Conservation (phyloP, 2,113 vertebrate species). For the Poecilia latipinna region DNA sequence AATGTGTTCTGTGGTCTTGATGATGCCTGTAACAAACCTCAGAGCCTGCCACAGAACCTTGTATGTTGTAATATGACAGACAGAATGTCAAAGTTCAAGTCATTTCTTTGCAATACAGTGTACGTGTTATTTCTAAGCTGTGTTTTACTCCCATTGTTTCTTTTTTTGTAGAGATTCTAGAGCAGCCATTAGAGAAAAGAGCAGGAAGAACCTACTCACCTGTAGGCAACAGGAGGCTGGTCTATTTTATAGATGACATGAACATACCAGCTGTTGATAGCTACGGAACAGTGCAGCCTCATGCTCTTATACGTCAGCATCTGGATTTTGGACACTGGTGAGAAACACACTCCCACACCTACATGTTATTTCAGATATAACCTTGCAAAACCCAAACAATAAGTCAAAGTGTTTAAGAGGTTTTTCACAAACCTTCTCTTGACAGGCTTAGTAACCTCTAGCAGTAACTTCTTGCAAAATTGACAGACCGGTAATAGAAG, state of each 20-base stretch:
- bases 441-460: background rate
- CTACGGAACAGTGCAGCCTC: constrained; percentile 80
- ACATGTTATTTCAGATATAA: background rate
- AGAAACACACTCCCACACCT: constrained; percentile 15
- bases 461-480: background rate
- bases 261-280: constrained; percentile 83
- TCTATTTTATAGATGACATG: constrained; percentile 85
- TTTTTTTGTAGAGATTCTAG: constrained; percentile 77
- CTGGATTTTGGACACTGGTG: constrained; percentile 84
- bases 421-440: background rate
- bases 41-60: background rate
- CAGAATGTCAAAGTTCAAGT: background rate
- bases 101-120: background rate
- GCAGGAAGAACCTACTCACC: constrained; percentile 79
- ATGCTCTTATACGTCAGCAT: constrained; percentile 81
- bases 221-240: constrained; percentile 79
- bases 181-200: constrained; percentile 84
- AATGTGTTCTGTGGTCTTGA: background rate
- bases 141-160: constrained; percentile 1
- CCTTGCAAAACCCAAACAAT: too few species aligned
- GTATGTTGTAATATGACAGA: background rate
- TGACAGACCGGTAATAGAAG: background rate
- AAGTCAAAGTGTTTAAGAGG: background rate
- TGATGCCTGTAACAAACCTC: background rate
- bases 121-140: background rate